Conservation (phyloP, 2,888 invertebrate species). For the Plemyria rubiginata region DNA sequence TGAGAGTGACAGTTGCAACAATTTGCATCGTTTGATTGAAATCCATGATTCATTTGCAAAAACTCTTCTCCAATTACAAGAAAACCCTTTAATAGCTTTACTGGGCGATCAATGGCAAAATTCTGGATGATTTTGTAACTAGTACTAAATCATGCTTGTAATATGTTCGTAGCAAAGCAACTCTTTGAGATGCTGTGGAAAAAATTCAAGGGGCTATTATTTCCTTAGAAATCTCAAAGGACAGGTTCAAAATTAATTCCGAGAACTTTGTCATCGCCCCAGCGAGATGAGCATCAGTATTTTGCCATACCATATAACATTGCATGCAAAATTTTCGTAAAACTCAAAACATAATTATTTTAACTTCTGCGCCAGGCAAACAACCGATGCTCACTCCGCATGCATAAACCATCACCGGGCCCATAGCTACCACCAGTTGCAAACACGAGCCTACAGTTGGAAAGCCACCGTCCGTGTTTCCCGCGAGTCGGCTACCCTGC, state of each 20-base stretch:
- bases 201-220: neutral
- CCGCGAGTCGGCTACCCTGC: neutral
- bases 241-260: neutral
- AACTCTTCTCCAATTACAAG: slow-evolving; percentile 24
- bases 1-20: slow-evolving; percentile 7
- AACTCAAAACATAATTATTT: neutral
- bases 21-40: slow-evolving; percentile 2
- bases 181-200: neutral
- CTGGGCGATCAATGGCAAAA: slow-evolving; percentile 16
- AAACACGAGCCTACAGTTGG: neutral
- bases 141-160: neutral
- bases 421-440: neutral
- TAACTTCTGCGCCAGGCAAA: neutral
- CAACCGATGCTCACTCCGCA: slow-evolving; percentile 4
- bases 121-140: neutral
- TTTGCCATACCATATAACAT: no score
- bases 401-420: neutral
- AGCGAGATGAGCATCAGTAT: slow-evolving; percentile 1
- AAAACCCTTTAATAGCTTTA: neutral
- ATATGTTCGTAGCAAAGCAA: slow-evolving; percentile 6
- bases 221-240: no score
- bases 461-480: no score
- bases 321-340: no score
- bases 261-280: slow-evolving; percentile 11
- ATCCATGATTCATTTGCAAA: neutral